These are phyloP conservation scores for Apostichopus californicus DNA, from an alignment of 35 echinoderm and acorn worm genomes.

Conservation along the genomic window DNA sequence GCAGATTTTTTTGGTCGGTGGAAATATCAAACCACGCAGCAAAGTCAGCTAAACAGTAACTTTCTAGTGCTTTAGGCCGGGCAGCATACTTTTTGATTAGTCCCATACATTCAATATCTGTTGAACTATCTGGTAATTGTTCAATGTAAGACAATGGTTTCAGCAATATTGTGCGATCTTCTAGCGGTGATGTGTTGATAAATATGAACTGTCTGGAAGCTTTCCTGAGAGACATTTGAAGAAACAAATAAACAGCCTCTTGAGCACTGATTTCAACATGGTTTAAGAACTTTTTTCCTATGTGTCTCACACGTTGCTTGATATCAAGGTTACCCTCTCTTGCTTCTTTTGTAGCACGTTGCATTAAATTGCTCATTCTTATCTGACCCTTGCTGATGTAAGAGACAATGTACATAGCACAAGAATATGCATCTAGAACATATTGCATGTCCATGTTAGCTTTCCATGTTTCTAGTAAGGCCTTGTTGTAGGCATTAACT, in stretches of 20 bases:
- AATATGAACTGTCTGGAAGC: constrained; percentile 54
- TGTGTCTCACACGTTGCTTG: not conserved
- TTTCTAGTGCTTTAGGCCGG: constrained; percentile 55
- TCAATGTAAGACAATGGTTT: constrained; percentile 46
- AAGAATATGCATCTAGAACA: constrained; percentile 73
- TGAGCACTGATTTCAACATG: constrained; percentile 80
- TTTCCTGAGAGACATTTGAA: constrained; percentile 66
- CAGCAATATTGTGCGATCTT: constrained; percentile 49
- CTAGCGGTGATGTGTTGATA: constrained; percentile 63
- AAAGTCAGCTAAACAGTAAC: constrained; percentile 72
- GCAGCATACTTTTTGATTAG: constrained; percentile 51
- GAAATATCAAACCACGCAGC: constrained; percentile 44
- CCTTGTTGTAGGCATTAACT: constrained; percentile 58
- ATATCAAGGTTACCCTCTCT: constrained; percentile 61
- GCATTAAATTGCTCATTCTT: constrained; percentile 61
- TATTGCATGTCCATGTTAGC: constrained; percentile 69
- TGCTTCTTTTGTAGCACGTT: constrained; percentile 59
- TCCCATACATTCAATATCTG: constrained; percentile 41
- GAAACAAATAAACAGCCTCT: constrained; percentile 65
- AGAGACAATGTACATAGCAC: constrained; percentile 76
- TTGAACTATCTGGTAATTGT: constrained; percentile 69
- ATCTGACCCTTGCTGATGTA: constrained; percentile 74
- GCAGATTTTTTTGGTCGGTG: not conserved
- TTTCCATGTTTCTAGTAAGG: constrained; percentile 61
- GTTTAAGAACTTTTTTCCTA: constrained; percentile 56